Evolutionary conservation across 2,113 vertebrate species (phyloP).

Genomic region (Ginglymostoma cirratum): DNA sequence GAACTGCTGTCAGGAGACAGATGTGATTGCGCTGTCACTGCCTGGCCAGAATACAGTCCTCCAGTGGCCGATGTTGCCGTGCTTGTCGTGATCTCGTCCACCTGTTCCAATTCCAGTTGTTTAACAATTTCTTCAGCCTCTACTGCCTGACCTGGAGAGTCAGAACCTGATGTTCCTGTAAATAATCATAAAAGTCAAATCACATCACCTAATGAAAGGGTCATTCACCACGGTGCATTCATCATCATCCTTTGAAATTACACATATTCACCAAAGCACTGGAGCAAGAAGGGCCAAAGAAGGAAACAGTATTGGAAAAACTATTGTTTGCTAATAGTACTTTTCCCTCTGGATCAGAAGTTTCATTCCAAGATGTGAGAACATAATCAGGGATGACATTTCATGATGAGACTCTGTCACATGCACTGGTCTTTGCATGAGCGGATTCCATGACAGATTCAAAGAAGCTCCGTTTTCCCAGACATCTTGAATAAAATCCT

Average conservation of each 20-base stretch:
- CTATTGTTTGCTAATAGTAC: neutral
- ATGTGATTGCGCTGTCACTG: conserved; percentile 56
- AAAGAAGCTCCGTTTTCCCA: neutral
- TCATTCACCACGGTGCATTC: neutral
- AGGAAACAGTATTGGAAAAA: neutral
- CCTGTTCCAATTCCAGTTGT: conserved; percentile 88
- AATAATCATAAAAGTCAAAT: conserved; percentile 26
- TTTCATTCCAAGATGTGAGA: neutral
- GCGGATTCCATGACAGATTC: neutral
- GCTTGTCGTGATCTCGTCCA: conserved; percentile 79
- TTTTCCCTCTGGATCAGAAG: neutral
- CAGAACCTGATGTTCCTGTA: conserved; percentile 77
- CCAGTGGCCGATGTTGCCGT: conserved; percentile 72
- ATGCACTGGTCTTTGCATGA: neutral
- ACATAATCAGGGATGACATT: neutral
- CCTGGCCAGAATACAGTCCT: conserved; percentile 55
- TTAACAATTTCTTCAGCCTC: conserved; percentile 93
- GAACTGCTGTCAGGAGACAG: conserved; percentile 56
- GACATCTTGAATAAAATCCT: neutral
- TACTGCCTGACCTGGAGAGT: conserved; percentile 84
- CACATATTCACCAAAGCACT: neutral
- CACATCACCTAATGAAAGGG: neutral
- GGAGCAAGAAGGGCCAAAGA: neutral
- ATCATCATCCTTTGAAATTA: neutral
- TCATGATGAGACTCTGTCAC: neutral